These are phyloP conservation scores for Aphelenchoides avenae DNA, from an alignment of 1,140 invertebrate genomes.

Conservation along the genomic window DNA sequence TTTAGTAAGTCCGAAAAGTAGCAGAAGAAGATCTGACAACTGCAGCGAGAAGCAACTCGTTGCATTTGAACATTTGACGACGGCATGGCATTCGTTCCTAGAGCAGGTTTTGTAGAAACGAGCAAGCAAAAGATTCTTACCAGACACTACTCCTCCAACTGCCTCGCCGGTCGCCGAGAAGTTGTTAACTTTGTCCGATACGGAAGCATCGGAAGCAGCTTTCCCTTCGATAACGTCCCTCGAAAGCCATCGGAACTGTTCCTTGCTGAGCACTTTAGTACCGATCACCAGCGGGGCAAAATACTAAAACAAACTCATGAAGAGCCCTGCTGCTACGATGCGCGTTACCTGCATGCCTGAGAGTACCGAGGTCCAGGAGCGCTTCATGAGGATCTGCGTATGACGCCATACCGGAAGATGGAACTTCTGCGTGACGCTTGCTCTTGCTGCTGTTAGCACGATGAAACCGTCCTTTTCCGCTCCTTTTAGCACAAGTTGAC, in stretches of 20 bases:
- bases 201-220: constrained; percentile 9
- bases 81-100: not conserved
- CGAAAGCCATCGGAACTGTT: constrained; percentile 91
- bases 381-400: constrained; percentile 80
- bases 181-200: constrained; percentile 43
- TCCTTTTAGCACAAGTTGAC: constrained; percentile 88
- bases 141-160: constrained; percentile 74
- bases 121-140: constrained; percentile 49
- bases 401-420: constrained; percentile 88
- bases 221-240: constrained; percentile 57
- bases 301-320: constrained; percentile 65
- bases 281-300: constrained; percentile 64
- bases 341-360: constrained; percentile 74
- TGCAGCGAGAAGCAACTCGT: constrained; percentile 89
- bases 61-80: constrained; percentile 70
- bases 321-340: constrained; percentile 62
- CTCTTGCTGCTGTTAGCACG: constrained; percentile 88
- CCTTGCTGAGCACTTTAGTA: constrained; percentile 59
- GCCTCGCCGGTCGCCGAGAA: constrained; percentile 71
- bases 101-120: constrained; percentile 9
- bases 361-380: constrained; percentile 85
- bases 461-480: constrained; percentile 90
- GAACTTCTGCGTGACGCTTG: constrained; percentile 81
- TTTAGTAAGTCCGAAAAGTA: constrained; percentile 81
- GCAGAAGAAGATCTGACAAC: constrained; percentile 95